Base-by-base conservation (phyloP, 1,140 invertebrate species). In the Venustaconcha ellipsiformis region DNA sequence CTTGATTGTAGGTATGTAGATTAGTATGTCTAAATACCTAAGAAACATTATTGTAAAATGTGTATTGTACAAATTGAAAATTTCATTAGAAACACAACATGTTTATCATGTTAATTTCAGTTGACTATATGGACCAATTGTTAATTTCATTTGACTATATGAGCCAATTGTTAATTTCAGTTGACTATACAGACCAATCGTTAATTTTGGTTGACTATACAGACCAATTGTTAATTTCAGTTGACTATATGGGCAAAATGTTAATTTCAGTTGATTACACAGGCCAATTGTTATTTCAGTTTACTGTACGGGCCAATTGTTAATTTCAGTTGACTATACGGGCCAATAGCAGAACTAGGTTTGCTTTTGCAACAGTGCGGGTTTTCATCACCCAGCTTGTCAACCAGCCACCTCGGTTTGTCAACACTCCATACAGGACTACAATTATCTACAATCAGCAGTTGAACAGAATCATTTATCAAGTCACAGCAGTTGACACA, bases 351-450 rank as follows among this genome's bases (percentile, higher is more conserved):
- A 74, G 81, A 64, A 59, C 70, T 0, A 65, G 77, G 30, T 74
- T 26, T 59, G 72, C 79, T 1, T 67, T 77, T 67, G 79, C 81
- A 20, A 79, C 76, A 13, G 78, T 77, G 20, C 72, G 73, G 8
- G 67, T 83, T 23, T 66, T 78, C 26, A 81, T 80, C 57, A 72
- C 67, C 13, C 64, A 75, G 20, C 66, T 76, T 20, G 72, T 74
- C 1, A 76, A 83, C 67, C 30, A 72, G 55, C 74, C 77, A 14
- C 84, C 84, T 57, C 55, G 78, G n/a, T 85, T 85, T 68, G 18
- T 78, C 8, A 64, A 79, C 67, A 83, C 77, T 26, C 84, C 82
- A 14, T 85, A 85, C 78, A 76, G 74, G 30, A 70, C 57, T 4
- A 79, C 76, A n/a, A 76, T 77, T 14, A 56, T 81, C 26, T 71